Evolutionary conservation across 2,888 invertebrate genomes (phyloP).

Genomic region (Habrosyne pyritoides): DNA sequence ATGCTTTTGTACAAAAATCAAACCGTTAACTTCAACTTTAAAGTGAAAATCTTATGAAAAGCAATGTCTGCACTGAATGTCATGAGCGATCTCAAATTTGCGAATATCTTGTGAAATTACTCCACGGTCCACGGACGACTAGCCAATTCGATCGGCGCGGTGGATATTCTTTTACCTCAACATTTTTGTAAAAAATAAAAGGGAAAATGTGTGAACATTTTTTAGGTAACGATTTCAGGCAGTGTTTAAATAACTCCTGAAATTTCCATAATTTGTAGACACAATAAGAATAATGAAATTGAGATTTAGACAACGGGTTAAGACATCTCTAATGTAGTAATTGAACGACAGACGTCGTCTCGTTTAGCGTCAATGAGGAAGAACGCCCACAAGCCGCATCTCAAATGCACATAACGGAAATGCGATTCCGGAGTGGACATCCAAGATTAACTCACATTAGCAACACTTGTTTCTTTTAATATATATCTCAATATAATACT

Average conservation of each 20-base stretch:
- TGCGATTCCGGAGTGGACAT: constrained; percentile 37
- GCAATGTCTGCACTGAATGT: neutral
- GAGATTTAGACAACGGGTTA: neutral
- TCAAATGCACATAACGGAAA: constrained; percentile 48
- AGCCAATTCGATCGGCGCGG: neutral
- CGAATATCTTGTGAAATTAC: neutral
- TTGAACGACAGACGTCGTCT: constrained; percentile 27
- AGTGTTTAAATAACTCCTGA: neutral
- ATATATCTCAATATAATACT: no score
- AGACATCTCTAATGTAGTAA: constrained; percentile 7
- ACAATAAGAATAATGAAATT: neutral
- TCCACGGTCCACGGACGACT: neutral
- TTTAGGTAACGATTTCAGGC: no score
- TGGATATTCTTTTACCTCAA: neutral
- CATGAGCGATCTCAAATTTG: neutral
- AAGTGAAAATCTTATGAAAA: neutral
- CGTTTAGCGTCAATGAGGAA: constrained; percentile 69
- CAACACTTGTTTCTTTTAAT: constrained; percentile 3
- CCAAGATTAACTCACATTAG: constrained; percentile 3
- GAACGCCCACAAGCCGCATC: constrained; percentile 57
- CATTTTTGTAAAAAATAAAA: no score
- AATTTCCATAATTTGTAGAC: no score
- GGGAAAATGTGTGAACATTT: no score
- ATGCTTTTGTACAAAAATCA: neutral
- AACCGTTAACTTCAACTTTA: neutral